Conservation (phyloP, 37 sponge, comb jelly and placozoan genomes). For the Halichondria panicea region DNA sequence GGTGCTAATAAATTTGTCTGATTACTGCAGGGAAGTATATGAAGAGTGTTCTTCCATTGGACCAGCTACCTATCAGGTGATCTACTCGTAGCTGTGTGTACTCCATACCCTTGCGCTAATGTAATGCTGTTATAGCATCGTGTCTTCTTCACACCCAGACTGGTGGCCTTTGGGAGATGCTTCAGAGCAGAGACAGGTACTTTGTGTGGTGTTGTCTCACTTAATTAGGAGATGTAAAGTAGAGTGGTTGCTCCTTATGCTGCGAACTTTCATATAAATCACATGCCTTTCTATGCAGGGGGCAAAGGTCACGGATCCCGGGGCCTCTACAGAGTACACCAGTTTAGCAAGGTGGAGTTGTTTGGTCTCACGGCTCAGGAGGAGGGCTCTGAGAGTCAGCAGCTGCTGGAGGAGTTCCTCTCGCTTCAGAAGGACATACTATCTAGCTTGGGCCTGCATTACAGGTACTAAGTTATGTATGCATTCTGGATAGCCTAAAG, state of each 20-base stretch:
- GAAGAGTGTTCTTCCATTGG: conserved; percentile 6
- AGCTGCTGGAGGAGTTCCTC: conserved; percentile 63
- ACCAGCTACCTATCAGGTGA: conserved; percentile 63
- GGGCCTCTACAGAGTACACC: conserved; percentile 78
- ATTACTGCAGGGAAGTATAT: conserved; percentile 60
- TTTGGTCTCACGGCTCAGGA: conserved; percentile 71
- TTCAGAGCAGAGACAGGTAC: conserved; percentile 40
- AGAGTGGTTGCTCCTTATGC: too few relatives aligned
- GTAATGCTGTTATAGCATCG: not conserved
- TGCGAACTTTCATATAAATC: too few relatives aligned
- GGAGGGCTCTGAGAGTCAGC: conserved; percentile 49
- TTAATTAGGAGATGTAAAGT: too few relatives aligned
- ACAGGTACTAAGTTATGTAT: too few relatives aligned
- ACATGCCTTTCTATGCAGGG: too few relatives aligned
- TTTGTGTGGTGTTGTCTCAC: not conserved
- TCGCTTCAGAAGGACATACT: conserved; percentile 68
- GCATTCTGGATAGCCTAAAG: too few relatives aligned
- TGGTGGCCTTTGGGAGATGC: conserved; percentile 72
- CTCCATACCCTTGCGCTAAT: not conserved
- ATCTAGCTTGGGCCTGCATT: conserved; percentile 61
- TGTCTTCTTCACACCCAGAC: conserved; percentile 9
- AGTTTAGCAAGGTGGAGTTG: conserved; percentile 84
- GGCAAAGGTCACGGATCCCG: conserved; percentile 24
- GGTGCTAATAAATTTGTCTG: conserved; percentile 3
- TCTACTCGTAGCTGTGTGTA: not conserved